Evolutionary conservation across 37 sponge, comb jelly and placozoan species (phyloP).

Genomic region (Oscarella lobularis): DNA sequence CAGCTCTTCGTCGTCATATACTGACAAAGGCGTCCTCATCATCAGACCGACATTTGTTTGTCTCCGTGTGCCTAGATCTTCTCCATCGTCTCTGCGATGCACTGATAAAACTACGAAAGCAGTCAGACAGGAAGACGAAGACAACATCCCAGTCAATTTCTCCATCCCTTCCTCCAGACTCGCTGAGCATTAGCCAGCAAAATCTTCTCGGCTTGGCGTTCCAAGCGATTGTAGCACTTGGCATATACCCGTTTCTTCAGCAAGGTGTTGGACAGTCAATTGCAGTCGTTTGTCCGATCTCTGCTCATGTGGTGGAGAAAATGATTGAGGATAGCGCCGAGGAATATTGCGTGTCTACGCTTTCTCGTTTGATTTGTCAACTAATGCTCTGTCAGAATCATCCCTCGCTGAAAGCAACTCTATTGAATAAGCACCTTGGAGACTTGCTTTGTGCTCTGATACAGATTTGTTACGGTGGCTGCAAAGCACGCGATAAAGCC

Average conservation of each 20-base stretch:
- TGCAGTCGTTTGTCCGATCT: too few relatives aligned
- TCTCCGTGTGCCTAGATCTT: background rate
- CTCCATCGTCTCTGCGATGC: background rate
- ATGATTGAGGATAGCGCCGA: background rate
- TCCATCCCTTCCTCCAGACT: background rate
- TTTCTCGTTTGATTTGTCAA: too few relatives aligned
- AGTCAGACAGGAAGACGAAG: too few relatives aligned
- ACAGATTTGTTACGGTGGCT: background rate
- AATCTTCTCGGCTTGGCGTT: constrained; percentile 14
- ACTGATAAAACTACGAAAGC: background rate
- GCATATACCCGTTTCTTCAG: constrained; percentile 43
- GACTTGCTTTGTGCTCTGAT: background rate
- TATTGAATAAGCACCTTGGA: background rate
- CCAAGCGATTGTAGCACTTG: constrained; percentile 48
- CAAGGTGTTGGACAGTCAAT: constrained; percentile 34
- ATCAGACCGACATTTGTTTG: background rate
- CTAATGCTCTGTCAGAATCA: background rate
- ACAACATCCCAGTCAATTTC: too few relatives aligned
- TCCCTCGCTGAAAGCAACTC: background rate
- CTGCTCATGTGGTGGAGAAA: constrained; percentile 1
- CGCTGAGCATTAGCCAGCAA: constrained; percentile 31
- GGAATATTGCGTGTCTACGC: background rate
- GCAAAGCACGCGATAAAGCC: too few relatives aligned
- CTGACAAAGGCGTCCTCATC: too few relatives aligned
- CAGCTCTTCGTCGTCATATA: too few relatives aligned